These are phyloP conservation scores for Chaitophorus viminalis DNA, from an alignment of 2,888 invertebrate genomes.

Conservation along the genomic window DNA sequence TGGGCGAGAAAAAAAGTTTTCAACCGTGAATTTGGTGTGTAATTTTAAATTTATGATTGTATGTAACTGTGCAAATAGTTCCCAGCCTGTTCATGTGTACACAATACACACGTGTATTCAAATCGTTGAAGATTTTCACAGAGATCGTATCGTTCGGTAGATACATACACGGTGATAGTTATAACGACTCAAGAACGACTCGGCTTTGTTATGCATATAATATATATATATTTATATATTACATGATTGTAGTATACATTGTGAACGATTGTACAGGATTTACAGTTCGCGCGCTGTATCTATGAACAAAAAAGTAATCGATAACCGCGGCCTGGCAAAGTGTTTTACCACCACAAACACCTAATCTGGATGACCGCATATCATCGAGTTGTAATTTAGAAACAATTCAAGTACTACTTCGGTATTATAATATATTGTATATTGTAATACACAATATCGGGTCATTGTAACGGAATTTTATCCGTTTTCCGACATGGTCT, in stretches of 20 bases:
- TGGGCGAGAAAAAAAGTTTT: neutral
- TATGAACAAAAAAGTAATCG: conserved; percentile 17
- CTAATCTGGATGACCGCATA: conserved; percentile 29
- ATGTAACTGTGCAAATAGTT: too few species aligned
- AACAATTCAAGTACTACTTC: neutral
- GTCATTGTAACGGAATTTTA: conserved; percentile 56
- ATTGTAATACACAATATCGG: conserved; percentile 41
- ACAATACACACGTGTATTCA: neutral
- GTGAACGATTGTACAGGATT: too few species aligned
- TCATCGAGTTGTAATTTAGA: conserved; percentile 17
- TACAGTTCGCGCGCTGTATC: neutral
- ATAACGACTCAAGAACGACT: neutral
- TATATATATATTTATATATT: too few species aligned
- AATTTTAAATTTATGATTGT: too few species aligned
- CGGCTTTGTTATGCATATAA: too few species aligned
- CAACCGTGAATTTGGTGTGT: neutral
- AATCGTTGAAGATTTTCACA: neutral
- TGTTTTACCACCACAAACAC: neutral
- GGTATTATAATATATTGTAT: neutral
- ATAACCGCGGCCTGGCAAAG: conserved; percentile 18
- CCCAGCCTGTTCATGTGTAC: neutral
- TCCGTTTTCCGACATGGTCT: conserved; percentile 50
- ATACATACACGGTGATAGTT: neutral
- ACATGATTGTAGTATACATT: conserved; percentile 5
- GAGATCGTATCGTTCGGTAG: neutral